These are phyloP conservation scores for Acanthaster planci DNA, from an alignment of 35 echinoderm and acorn worm species.

Conservation along the genomic window DNA sequence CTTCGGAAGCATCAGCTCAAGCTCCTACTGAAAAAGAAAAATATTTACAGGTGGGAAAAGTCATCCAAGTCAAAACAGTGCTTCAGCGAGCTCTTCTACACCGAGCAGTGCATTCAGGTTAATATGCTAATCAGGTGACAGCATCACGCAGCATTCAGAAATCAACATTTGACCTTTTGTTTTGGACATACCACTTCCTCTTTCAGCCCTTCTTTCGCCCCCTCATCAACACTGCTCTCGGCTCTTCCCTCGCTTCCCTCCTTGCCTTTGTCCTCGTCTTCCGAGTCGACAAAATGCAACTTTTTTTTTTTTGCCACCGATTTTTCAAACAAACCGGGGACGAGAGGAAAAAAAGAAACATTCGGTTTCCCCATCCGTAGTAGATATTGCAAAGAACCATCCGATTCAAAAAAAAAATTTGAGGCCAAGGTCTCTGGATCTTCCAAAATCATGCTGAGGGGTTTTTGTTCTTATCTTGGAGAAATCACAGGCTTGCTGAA, in stretches of 20 bases:
- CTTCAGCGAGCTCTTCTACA: background rate
- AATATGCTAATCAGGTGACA: slow-evolving; percentile 18
- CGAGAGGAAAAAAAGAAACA: no score
- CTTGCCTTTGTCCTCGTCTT: slow-evolving; percentile 29
- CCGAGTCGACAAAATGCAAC: slow-evolving; percentile 57
- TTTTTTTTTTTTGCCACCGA: slow-evolving; percentile 31
- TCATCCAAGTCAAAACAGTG: no score
- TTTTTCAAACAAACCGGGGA: no score
- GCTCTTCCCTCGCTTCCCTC: background rate
- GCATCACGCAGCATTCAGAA: slow-evolving; percentile 18
- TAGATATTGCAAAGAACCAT: background rate
- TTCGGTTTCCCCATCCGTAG: no score
- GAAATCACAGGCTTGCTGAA: no score
- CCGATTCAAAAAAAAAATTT: no score
- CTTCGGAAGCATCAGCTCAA: no score
- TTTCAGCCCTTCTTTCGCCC: background rate
- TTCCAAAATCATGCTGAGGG: no score
- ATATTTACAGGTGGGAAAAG: no score
- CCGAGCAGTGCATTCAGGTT: slow-evolving; percentile 16
- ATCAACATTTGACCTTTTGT: background rate
- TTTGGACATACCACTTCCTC: slow-evolving; percentile 48
- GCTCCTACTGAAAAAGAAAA: no score
- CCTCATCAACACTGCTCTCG: background rate
- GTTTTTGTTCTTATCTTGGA: no score
- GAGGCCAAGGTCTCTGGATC: no score